phyloP scores from a whole-genome alignment of 2,888 invertebrate genomes.

The Platynereis dumerilii region DNA sequence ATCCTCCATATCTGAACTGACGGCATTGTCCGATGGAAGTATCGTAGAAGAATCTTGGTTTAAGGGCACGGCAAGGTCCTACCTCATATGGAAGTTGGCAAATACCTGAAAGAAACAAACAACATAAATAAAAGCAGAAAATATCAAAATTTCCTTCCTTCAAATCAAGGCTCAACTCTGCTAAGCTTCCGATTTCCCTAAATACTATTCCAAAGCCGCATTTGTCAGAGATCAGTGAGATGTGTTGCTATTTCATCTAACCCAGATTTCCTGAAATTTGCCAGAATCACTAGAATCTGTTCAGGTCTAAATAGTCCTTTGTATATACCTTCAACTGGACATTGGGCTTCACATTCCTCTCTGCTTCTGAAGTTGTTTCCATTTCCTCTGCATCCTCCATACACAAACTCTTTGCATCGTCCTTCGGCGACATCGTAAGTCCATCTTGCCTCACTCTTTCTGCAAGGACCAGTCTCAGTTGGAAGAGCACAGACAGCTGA shows the following conservation, averaged over 20 bases:
- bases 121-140: neutral
- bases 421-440: conserved; percentile 35
- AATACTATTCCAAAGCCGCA: too few species aligned
- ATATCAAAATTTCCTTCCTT: neutral
- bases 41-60: conserved; percentile 67
- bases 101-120: conserved; percentile 9
- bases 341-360: conserved; percentile 26
- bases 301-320: too few species aligned
- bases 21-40: conserved; percentile 58
- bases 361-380: conserved; percentile 33
- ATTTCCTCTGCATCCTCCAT: conserved; percentile 39
- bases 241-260: too few species aligned
- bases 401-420: conserved; percentile 34
- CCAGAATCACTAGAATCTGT: too few species aligned
- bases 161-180: too few species aligned
- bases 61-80: conserved; percentile 44
- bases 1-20: conserved; percentile 27
- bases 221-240: too few species aligned
- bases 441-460: conserved; percentile 30
- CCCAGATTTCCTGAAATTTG: too few species aligned
- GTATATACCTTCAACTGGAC: conserved; percentile 31
- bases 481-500: conserved; percentile 42
- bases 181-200: too few species aligned
- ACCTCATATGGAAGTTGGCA: conserved; percentile 25
- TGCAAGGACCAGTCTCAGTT: conserved; percentile 42